A percentile compares a stretch with the other conserved stretches of the same genome.
Evolutionary conservation across 2,113 vertebrate genomes (phyloP).

Genomic region (Cathartes aura): DNA sequence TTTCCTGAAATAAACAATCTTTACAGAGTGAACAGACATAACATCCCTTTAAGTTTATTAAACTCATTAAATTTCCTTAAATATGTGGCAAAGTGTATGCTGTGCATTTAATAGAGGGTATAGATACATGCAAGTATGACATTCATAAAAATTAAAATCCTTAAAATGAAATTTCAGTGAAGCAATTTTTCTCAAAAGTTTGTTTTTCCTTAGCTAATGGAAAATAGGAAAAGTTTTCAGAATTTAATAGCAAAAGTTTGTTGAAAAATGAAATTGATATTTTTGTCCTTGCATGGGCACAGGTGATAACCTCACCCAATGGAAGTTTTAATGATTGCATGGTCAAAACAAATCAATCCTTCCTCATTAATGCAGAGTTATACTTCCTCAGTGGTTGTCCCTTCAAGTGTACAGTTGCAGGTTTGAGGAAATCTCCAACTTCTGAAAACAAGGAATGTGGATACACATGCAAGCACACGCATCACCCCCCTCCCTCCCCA

Average conservation of each 20-base stretch:
- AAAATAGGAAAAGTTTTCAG: neutral
- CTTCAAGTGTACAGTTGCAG: neutral
- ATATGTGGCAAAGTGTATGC: conserved; percentile 34
- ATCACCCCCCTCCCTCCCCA: neutral
- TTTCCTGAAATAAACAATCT: conserved; percentile 64
- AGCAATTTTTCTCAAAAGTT: neutral
- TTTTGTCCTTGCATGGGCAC: neutral
- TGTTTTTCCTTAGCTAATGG: neutral
- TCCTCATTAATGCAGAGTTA: neutral
- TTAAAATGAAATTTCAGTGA: conserved; percentile 28
- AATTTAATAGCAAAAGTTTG: neutral
- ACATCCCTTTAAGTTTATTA: conserved; percentile 64
- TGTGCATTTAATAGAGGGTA: conserved; percentile 38
- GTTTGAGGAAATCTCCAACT: neutral
- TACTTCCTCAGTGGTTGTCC: rapidly evolving
- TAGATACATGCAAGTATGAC: conserved; percentile 19
- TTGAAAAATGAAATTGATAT: neutral
- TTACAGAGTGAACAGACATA: neutral
- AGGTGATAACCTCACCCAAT: neutral
- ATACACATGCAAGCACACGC: rapidly evolving
- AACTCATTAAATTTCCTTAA: conserved; percentile 70
- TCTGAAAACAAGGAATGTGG: rapidly evolving
- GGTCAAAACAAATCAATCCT: neutral
- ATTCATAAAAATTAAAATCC: conserved; percentile 31
- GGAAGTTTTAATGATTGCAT: neutral